Conservation (phyloP, 2,888 invertebrate genomes). For the Hirtodrosophila cameraria region DNA sequence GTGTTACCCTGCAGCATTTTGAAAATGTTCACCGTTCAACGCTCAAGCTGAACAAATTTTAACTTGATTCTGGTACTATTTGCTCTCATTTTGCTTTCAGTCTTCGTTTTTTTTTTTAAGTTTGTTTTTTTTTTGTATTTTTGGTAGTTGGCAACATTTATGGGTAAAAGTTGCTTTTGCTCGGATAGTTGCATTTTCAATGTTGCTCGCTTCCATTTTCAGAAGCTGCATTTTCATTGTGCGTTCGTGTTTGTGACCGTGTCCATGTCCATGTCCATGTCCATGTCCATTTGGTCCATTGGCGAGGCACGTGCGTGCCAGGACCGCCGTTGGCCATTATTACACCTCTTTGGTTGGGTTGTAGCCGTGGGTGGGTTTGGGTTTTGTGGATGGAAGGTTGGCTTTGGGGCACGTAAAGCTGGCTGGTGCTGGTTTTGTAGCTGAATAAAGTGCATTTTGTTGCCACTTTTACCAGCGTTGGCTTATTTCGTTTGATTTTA, state of each 20-base stretch:
- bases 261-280: conserved; percentile 12
- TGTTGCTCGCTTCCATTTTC: conserved; percentile 26
- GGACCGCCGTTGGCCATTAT: conserved; percentile 74
- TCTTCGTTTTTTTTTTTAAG: conserved; percentile 5
- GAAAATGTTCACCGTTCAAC: conserved; percentile 27
- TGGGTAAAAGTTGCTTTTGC: conserved; percentile 56
- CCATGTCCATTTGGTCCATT: conserved; percentile 43
- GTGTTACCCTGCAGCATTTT: conserved; percentile 39
- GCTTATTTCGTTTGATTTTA: conserved; percentile 80
- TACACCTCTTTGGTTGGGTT: conserved; percentile 58
- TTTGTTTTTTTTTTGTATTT: conserved; percentile 8
- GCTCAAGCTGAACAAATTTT: conserved; percentile 67
- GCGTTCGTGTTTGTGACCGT: conserved; percentile 33
- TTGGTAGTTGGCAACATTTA: conserved; percentile 63
- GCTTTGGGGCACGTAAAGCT: conserved; percentile 47
- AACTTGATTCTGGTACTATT: conserved; percentile 75
- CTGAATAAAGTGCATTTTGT: conserved; percentile 77
- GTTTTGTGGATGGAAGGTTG: conserved; percentile 13
- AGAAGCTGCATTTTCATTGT: conserved; percentile 58
- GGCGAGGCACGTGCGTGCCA: conserved; percentile 69
- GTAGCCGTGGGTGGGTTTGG: background rate
- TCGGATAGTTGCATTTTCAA: conserved; percentile 48
- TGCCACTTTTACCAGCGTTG: conserved; percentile 70
- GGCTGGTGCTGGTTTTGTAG: conserved; percentile 42
- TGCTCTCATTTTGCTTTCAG: conserved; percentile 54